Conservation (phyloP, 2,888 invertebrate genomes). For the Leptarthrus brevirostris region DNA sequence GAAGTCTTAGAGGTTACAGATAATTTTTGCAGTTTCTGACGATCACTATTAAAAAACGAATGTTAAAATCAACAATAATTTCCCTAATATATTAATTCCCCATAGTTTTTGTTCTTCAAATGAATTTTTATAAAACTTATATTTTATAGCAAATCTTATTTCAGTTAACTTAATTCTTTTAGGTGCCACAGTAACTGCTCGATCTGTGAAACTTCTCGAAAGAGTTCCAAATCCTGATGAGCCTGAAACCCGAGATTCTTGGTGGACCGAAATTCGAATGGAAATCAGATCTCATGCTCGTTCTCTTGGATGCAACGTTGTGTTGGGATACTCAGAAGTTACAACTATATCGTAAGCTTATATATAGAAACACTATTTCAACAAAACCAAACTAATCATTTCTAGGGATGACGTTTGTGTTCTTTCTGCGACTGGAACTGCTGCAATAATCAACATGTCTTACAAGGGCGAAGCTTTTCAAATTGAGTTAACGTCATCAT, state of each 20-base stretch:
- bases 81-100: too few species aligned
- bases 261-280: constrained; percentile 97
- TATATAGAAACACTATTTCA: neutral
- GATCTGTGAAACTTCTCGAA: constrained; percentile 85
- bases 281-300: constrained; percentile 95
- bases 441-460: constrained; percentile 81
- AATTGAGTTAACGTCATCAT: constrained; percentile 59
- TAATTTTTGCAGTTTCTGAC: too few species aligned
- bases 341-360: constrained; percentile 86
- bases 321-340: constrained; percentile 92
- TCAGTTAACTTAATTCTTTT: too few species aligned
- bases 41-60: too few species aligned
- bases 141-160: too few species aligned
- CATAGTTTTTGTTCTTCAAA: too few species aligned
- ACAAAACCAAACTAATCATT: constrained; percentile 50
- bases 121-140: too few species aligned
- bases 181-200: constrained; percentile 86
- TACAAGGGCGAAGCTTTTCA: constrained; percentile 65
- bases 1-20: too few species aligned
- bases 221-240: constrained; percentile 87
- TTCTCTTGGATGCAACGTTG: constrained; percentile 92
- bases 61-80: too few species aligned
- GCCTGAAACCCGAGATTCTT: constrained; percentile 90
- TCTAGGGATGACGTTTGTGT: constrained; percentile 94
- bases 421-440: constrained; percentile 92